These are phyloP conservation scores for Leptinotarsa lineolata DNA, from an alignment of 1,140 invertebrate genomes.

Conservation along the genomic window DNA sequence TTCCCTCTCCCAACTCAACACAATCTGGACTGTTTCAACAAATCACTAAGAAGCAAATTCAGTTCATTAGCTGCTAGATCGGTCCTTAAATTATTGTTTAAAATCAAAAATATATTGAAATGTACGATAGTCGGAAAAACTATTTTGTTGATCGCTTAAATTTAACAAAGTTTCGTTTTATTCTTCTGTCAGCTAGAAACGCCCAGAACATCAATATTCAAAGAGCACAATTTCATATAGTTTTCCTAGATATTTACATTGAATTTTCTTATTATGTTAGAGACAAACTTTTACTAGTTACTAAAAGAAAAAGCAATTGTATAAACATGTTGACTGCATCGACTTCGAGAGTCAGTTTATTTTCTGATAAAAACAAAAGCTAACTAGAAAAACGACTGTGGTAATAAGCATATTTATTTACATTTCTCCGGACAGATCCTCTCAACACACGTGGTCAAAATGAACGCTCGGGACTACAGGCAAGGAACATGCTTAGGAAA, in stretches of 20 bases:
- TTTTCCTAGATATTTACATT: slow-evolving; percentile 47
- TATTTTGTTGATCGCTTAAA: too few relatives aligned
- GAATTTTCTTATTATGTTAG: slow-evolving; percentile 38
- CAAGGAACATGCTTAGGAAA: slow-evolving; percentile 38
- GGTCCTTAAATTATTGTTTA: slow-evolving; percentile 11
- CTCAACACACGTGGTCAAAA: slow-evolving; percentile 11
- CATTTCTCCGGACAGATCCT: neutral
- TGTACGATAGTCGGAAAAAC: too few relatives aligned
- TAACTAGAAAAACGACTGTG: slow-evolving; percentile 15
- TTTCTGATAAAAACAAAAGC: slow-evolving; percentile 1
- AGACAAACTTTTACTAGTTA: slow-evolving; percentile 38
- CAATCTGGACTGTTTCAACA: slow-evolving; percentile 28
- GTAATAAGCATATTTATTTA: slow-evolving; percentile 23
- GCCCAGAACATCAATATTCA: neutral
- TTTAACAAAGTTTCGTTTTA: too few relatives aligned
- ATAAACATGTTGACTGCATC: slow-evolving; percentile 3
- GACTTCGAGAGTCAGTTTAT: neutral
- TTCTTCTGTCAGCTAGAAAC: neutral
- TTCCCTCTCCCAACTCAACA: slow-evolving; percentile 29
- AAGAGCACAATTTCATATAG: slow-evolving; percentile 40
- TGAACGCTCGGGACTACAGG: slow-evolving; percentile 26
- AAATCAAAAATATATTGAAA: slow-evolving; percentile 30
- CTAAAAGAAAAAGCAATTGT: slow-evolving; percentile 1
- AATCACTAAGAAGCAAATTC: slow-evolving; percentile 15
- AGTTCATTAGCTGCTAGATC: slow-evolving; percentile 21